These are phyloP conservation scores for Sigmodon hispidus DNA, from an alignment of 2,113 vertebrate genomes.

Conservation along the genomic window DNA sequence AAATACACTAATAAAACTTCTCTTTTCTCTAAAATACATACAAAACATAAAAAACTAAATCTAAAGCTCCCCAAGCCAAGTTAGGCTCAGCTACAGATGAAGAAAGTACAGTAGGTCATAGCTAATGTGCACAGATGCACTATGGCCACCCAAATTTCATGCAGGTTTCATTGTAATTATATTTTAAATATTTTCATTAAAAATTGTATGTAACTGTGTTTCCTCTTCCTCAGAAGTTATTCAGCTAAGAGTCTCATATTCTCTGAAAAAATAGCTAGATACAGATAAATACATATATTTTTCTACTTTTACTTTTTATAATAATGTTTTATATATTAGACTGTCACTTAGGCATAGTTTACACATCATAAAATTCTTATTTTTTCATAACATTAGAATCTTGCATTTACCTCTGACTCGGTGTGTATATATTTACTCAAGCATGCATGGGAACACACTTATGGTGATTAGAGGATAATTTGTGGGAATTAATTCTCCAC, in stretches of 20 bases:
- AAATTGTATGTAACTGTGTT: neutral
- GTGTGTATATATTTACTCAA: neutral
- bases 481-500: neutral
- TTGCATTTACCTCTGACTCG: neutral
- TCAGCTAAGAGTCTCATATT: neutral
- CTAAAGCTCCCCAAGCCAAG: no score
- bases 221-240: neutral
- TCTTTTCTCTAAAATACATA: no score
- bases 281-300: neutral
- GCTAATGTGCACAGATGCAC: no score
- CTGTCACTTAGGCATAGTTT: neutral
- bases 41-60: no score
- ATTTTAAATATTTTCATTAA: neutral
- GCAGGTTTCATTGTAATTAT: neutral
- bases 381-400: neutral
- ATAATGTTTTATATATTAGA: neutral
- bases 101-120: no score
- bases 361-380: neutral
- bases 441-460: fast-evolving
- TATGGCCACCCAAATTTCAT: no score
- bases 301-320: neutral
- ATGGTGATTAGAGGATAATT: neutral
- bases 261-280: neutral
- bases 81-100: no score
- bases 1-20: no score